phyloP scores from a whole-genome alignment of 2,797 vertebrate species.

The Pantherophis alleghaniensis region DNA sequence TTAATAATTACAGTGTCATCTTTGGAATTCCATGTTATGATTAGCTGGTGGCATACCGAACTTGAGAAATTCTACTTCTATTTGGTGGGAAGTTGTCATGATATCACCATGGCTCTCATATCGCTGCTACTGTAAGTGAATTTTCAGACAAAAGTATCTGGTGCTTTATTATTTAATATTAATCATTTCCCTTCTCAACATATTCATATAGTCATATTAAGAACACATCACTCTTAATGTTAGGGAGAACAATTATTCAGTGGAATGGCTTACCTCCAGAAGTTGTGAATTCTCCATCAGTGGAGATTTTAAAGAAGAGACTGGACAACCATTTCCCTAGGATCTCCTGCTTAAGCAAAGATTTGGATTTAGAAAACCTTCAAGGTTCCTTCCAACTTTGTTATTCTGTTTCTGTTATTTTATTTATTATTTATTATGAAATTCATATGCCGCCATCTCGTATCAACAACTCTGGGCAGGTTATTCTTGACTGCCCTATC shows the following conservation, averaged over 20 bases:
- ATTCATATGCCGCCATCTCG: background rate
- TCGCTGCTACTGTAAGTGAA: background rate
- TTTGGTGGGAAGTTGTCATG: background rate
- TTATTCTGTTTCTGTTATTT: background rate
- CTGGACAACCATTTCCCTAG: background rate
- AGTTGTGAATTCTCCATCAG: background rate
- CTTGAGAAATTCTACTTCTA: background rate
- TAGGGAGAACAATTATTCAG: background rate
- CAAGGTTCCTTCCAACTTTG: background rate
- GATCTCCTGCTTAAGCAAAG: background rate
- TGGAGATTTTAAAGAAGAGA: background rate
- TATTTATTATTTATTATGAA: background rate
- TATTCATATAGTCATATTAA: background rate
- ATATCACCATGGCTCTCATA: background rate
- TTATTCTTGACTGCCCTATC: background rate
- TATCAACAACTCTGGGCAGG: background rate
- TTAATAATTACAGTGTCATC: background rate
- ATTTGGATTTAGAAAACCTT: background rate
- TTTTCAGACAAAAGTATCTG: background rate
- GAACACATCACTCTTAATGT: background rate
- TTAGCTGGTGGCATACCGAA: constrained; percentile 1
- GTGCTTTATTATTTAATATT: background rate
- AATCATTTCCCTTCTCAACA: background rate
- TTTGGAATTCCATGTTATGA: background rate
- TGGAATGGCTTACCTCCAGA: background rate